Evolutionary conservation across 2,888 invertebrate genomes (phyloP).

Genomic region (Iphiclides podalirius): DNA sequence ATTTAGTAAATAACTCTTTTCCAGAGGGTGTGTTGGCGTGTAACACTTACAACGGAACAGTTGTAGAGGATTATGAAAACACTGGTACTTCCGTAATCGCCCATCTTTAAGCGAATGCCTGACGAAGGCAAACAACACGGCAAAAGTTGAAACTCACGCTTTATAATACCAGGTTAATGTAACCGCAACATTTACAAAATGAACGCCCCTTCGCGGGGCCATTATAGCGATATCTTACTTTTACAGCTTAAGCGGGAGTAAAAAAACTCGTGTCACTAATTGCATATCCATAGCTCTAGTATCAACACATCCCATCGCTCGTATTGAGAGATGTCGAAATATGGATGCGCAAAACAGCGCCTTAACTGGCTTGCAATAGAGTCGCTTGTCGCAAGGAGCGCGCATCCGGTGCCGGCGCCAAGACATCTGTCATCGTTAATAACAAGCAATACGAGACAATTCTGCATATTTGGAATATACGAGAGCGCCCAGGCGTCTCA

Average conservation of each 20-base stretch:
- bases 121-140: slow-evolving; percentile 15
- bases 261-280: slow-evolving; percentile 64
- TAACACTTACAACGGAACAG: slow-evolving; percentile 1
- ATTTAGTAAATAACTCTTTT: neutral
- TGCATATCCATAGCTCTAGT: slow-evolving; percentile 68
- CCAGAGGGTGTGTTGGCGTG: neutral
- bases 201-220: slow-evolving; percentile 19
- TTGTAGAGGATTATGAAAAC: slow-evolving; percentile 16
- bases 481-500: slow-evolving; percentile 67
- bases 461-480: slow-evolving; percentile 75
- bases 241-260: slow-evolving; percentile 41
- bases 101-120: slow-evolving; percentile 8
- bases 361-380: too few relatives aligned
- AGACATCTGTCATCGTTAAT: slow-evolving; percentile 79
- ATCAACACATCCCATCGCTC: slow-evolving; percentile 73
- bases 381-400: too few relatives aligned
- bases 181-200: slow-evolving; percentile 25
- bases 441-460: slow-evolving; percentile 78
- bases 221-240: slow-evolving; percentile 28
- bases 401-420: too few relatives aligned
- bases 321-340: too few relatives aligned
- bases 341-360: too few relatives aligned
- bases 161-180: slow-evolving; percentile 17
- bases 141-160: slow-evolving; percentile 20
- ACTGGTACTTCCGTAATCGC: slow-evolving; percentile 12